Base-by-base conservation (phyloP, 2,113 vertebrate species). In the Stomatorhinus ivindoensis region DNA sequence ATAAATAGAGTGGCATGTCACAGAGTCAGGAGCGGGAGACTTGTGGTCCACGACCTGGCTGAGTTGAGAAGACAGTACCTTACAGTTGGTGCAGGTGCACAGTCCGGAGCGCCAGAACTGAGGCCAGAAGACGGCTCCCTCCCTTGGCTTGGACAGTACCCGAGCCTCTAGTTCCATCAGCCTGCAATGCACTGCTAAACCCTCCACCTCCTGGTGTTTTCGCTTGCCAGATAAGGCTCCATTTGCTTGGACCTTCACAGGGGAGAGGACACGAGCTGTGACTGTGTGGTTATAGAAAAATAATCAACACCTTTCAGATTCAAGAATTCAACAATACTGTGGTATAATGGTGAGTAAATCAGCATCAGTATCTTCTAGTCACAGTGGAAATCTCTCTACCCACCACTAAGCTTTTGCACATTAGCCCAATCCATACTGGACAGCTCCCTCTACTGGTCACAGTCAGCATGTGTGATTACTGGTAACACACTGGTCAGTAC, bases 51-150 rank as follows among this genome's bases (percentile, higher is more conserved):
- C 15, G n/a, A 31, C 51, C 51, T 15, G 44, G 5, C 4, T 27
- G 53, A 65, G 53, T 65, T 9, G 35, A 46, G 19, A 21, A 46
- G 53, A 44, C 17, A 39, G 53, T 42, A 98, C 98, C 97, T 96
- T 93, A 88, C 98, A 99, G 89, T 92, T 92, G 88, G 39, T 82
- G 92, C 98, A 99, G 90, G 95, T 94, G 92, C 98, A 99, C 7
- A 99, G 92, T 90, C 96, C 96, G 93, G 95, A 96, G 1, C 98
- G 96, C 98, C 98, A 99, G 47, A 93, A 95, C 0, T 93, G 92
- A 0, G 97, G 97, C 98, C 98, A 99, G 92, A 97, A 99, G 88
- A 97, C 97, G 3, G 98, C 98, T 76, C 95, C 94, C n/a, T 96
- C 95, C 48, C 91, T 93, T 46, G 39, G 94, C 90, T 92, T 94